phyloP scores from a whole-genome alignment of 2,113 vertebrate genomes.

The Bos javanicus region DNA sequence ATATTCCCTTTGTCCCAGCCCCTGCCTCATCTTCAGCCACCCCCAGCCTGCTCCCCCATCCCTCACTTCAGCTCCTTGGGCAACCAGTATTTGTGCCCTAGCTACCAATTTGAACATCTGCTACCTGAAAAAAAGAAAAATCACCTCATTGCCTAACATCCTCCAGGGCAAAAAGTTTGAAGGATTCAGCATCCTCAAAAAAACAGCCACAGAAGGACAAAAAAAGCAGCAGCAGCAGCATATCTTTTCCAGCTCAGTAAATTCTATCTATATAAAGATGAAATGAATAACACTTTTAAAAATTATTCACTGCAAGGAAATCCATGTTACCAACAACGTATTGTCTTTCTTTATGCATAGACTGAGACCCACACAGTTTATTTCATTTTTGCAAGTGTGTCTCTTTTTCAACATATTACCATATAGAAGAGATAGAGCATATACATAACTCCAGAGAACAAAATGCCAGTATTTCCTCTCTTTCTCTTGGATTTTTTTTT shows the following conservation, averaged over 20 bases:
- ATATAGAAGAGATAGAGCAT: not conserved
- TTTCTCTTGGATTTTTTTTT: not conserved
- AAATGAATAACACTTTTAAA: constrained; percentile 50
- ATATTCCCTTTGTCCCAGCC: not conserved
- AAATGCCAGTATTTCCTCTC: not conserved
- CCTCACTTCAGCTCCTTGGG: constrained; percentile 18
- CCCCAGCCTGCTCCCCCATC: not conserved
- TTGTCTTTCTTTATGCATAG: constrained; percentile 28
- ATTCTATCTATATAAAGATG: constrained; percentile 42
- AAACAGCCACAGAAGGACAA: not conserved
- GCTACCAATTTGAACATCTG: constrained; percentile 57
- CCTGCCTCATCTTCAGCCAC: not conserved
- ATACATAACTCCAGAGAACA: constrained; percentile 30
- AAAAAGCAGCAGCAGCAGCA: not conserved
- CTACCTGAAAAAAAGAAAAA: constrained; percentile 36
- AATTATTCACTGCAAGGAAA: constrained; percentile 31
- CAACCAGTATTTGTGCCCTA: not conserved
- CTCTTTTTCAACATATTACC: constrained; percentile 45
- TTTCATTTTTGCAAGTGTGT: constrained; percentile 19
- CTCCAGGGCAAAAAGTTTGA: constrained; percentile 49
- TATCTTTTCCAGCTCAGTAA: constrained; percentile 42
- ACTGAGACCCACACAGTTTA: not conserved
- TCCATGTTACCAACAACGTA: not conserved
- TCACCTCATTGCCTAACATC: constrained; percentile 43
- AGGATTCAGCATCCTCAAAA: constrained; percentile 56